Percentiles rank a stretch among this genome's conserved stretches.
Evolutionary conservation across 2,888 invertebrate genomes (phyloP).

Genomic region (Drosophila bunnanda): DNA sequence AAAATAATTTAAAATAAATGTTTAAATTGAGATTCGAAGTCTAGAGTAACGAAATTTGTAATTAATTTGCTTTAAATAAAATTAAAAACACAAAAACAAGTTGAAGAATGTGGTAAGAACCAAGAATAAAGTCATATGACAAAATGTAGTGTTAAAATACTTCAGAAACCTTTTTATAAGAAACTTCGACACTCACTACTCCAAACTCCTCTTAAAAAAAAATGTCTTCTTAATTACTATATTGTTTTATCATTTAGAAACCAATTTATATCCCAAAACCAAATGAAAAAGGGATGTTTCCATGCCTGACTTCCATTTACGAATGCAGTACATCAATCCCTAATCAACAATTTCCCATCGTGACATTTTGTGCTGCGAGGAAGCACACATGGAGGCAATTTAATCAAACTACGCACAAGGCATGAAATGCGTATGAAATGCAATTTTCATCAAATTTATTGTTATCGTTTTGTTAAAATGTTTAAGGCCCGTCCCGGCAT

Average conservation of each 20-base stretch:
- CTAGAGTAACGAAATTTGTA: no score
- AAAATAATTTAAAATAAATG: no score
- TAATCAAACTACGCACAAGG: slow-evolving; percentile 70
- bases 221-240: neutral
- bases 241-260: neutral
- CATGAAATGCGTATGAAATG: slow-evolving; percentile 71
- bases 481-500: slow-evolving; percentile 40
- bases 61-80: neutral
- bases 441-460: slow-evolving; percentile 79
- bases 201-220: no score
- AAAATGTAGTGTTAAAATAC: neutral
- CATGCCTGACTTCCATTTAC: neutral
- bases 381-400: slow-evolving; percentile 43
- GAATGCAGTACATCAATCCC: slow-evolving; percentile 1
- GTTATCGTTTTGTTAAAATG: slow-evolving; percentile 59
- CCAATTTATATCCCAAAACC: neutral
- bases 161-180: neutral
- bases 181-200: neutral
- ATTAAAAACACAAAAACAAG: neutral
- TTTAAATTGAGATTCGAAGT: no score
- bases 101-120: neutral
- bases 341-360: slow-evolving; percentile 43
- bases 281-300: neutral
- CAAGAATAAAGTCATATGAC: no score
- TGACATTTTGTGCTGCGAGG: slow-evolving; percentile 53